Evolutionary conservation across 2,888 invertebrate species (phyloP), one percentile per base, ranked within the genome.

Genomic region (Agapetus fuscipes): DNA sequence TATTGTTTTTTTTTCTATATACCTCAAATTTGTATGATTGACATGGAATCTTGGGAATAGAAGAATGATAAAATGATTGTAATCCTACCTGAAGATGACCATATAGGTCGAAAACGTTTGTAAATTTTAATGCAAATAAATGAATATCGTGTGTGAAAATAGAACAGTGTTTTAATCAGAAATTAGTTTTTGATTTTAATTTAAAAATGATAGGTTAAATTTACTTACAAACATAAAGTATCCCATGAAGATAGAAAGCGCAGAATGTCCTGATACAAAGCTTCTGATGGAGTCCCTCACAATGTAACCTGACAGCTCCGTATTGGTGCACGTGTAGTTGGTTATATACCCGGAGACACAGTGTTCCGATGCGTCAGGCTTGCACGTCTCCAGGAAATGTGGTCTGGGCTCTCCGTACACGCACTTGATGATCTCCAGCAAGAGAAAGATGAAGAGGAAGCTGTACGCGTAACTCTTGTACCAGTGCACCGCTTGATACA

Each of bases 251-350:
- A 78, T 62, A 0, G 82, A 75, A 2, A 83, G 58, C 1, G 83
- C 76, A 1, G 86, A 72, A 59, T 87, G 87, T 6, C 83, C 85
- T 0, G 85, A 86, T 1, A 85, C 86, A 56, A 86, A 53, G 74
- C 85, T 66, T 67, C 80, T 54, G 67, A 76, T 55, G 53, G 71
- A 58, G 60, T 86, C 86, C 33, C 70, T 68, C 40, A 80, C 62
- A 36, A 73, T 65, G 54, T 76, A 77, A 16, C 60, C 53, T 15
- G 72, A 68, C 52, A 68, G 67, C 26, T 63, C 59, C 7, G 64
- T 68, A 30, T 78, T 80, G 1, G 78, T 80, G 56, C 86, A 86
- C 2, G 63, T 71, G 59, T 76, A 84, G 34, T 62, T 62, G 34
- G 61, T 59, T 9, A 84, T 62, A 55, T 72, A 84, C 46, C 47